Evolutionary conservation across 2,113 vertebrate genomes (phyloP).

Genomic region (Desmodus rotundus): DNA sequence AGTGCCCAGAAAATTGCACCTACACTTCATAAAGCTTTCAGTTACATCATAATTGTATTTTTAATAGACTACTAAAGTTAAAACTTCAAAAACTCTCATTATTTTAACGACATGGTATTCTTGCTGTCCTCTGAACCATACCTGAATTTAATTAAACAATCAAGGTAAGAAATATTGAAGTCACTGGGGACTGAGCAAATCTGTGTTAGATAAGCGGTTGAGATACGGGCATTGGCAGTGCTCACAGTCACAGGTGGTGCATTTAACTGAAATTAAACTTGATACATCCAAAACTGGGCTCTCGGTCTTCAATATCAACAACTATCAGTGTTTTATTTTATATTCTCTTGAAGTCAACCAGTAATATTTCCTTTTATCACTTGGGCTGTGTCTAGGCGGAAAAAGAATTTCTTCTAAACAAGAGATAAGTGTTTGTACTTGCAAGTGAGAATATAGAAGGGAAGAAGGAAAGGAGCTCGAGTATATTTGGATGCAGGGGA

Average conservation of each 20-base stretch:
- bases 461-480: background rate
- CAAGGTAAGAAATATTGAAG: slow-evolving; percentile 27
- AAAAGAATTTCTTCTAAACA: background rate
- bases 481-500: background rate
- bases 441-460: fast-evolving
- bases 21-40: slow-evolving; percentile 18
- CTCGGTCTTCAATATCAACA: background rate
- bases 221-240: fast-evolving
- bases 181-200: background rate
- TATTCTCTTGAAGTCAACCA: background rate
- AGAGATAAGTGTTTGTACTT: background rate
- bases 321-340: background rate
- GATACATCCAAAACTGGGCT: fast-evolving
- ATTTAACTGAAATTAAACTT: background rate
- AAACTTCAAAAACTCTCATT: slow-evolving; percentile 64
- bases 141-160: slow-evolving; percentile 66
- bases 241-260: background rate
- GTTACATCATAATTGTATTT: slow-evolving; percentile 38
- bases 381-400: background rate
- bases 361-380: background rate
- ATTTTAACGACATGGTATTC: background rate
- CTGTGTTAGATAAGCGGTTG: background rate
- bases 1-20: slow-evolving; percentile 51
- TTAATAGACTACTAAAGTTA: slow-evolving; percentile 49
- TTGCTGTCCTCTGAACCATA: slow-evolving; percentile 60